A percentile compares a stretch with the other conserved stretches of the same genome.
Evolutionary conservation across 2,797 vertebrate genomes (phyloP).

Genomic region (Chanos chanos): DNA sequence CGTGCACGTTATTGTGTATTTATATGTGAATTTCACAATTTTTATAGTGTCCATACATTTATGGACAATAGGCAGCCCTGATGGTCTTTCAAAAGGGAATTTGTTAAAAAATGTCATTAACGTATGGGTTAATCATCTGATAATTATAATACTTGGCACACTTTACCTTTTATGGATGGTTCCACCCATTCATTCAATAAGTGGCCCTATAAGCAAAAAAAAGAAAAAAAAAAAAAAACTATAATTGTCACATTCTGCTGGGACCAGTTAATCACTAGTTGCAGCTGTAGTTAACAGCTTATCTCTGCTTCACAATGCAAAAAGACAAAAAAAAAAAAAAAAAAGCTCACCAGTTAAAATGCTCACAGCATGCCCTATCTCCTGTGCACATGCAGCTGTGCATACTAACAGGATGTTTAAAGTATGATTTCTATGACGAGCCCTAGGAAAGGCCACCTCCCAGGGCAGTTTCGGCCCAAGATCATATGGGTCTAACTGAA

Average conservation of each 20-base stretch:
- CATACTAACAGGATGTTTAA: background rate
- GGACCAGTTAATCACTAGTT: background rate
- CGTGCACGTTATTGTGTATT: no score
- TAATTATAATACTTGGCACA: no score
- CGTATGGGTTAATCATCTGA: no score
- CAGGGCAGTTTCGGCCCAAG: background rate
- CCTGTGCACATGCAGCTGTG: background rate
- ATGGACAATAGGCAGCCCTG: no score
- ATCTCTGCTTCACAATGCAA: background rate
- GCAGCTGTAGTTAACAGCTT: background rate
- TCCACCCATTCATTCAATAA: no score
- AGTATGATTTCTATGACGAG: background rate
- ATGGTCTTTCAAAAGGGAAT: no score
- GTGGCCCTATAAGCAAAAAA: no score
- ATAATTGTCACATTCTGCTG: background rate
- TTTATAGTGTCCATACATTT: no score
- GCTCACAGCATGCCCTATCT: background rate
- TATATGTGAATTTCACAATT: background rate
- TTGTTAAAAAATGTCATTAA: no score
- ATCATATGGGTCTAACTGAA: background rate
- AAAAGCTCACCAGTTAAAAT: background rate
- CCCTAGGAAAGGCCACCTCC: background rate
- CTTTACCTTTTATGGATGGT: no score
- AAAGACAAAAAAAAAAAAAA: no score
- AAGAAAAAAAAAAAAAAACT: background rate